A percentile compares a stretch with the other conserved stretches of the same genome.
Conservation (phyloP, 2,797 vertebrate species). For the Delichon dasypus region DNA sequence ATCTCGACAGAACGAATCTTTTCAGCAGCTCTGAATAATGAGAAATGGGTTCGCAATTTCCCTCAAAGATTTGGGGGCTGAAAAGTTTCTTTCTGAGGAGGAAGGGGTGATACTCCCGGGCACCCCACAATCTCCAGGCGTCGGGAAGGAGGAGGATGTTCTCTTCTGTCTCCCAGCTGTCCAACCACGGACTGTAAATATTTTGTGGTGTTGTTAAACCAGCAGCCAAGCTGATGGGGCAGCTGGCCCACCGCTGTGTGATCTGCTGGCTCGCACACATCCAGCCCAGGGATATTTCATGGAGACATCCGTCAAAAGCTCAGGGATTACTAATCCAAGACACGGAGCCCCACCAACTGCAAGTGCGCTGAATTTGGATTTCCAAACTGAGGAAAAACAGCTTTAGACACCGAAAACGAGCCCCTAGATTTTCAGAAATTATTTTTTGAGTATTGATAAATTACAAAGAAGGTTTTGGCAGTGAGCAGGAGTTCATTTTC, state of each 20-base stretch:
- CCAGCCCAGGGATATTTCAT: neutral
- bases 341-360: neutral
- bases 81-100: neutral
- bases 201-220: neutral
- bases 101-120: neutral
- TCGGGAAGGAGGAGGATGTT: neutral
- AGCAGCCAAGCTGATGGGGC: neutral
- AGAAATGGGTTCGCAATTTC: neutral
- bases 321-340: neutral
- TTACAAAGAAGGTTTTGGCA: neutral
- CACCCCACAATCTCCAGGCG: neutral
- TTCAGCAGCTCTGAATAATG: neutral
- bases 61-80: neutral
- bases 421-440: neutral
- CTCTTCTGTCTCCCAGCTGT: neutral
- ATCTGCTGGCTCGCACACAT: neutral
- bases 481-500: neutral
- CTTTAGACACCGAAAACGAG: neutral
- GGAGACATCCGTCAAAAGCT: neutral
- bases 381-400: neutral
- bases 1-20: neutral
- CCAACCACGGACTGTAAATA: accelerated
- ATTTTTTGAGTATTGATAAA: neutral
- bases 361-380: neutral
- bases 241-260: neutral